These are phyloP conservation scores for Mustelus asterias DNA, from an alignment of 2,113 vertebrate species.

Conservation along the genomic window DNA sequence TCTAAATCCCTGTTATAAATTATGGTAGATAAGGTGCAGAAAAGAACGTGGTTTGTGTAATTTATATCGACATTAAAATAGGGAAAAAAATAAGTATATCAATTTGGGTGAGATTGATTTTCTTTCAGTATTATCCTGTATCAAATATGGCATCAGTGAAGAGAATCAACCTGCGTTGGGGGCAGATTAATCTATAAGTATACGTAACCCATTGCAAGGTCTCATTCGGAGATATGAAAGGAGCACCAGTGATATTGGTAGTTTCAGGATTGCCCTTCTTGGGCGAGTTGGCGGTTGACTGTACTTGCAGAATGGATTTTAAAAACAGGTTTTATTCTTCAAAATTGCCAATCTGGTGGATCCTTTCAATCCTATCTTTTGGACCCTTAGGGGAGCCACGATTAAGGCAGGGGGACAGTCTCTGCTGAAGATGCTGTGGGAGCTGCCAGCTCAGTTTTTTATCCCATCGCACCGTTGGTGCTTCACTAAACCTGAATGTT, in stretches of 20 bases:
- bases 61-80: background rate
- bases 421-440: too few species aligned
- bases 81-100: background rate
- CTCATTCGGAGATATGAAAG: background rate
- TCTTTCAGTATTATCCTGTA: background rate
- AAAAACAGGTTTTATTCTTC: background rate
- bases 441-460: background rate
- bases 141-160: background rate
- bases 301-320: background rate
- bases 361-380: background rate
- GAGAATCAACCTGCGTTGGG: too few species aligned
- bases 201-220: background rate
- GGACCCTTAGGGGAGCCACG: background rate
- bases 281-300: too few species aligned
- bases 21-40: background rate
- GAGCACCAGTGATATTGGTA: background rate
- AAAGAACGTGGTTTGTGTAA: background rate
- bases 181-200: too few species aligned
- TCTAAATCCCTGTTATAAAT: background rate
- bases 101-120: background rate
- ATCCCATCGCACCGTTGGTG: background rate
- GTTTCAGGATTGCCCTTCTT: background rate
- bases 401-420: too few species aligned
- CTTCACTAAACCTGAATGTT: background rate
- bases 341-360: background rate